These are phyloP conservation scores for Xiphias gladius DNA, from an alignment of 2,113 vertebrate species.

Conservation along the genomic window DNA sequence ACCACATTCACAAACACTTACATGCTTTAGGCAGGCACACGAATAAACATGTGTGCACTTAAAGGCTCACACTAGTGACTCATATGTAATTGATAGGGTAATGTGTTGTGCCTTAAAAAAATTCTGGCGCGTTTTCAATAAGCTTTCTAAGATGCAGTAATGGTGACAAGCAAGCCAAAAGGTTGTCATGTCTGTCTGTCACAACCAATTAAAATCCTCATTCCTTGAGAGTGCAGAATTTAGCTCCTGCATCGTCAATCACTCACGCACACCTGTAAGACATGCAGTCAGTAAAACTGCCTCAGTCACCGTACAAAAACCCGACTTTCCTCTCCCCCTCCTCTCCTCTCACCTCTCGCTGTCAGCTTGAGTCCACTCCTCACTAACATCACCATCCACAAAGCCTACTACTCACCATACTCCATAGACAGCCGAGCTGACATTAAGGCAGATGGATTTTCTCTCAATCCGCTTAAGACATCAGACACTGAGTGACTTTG, in stretches of 20 bases:
- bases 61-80: slow-evolving; percentile 27
- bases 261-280: slow-evolving; percentile 51
- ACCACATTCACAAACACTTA: slow-evolving; percentile 2
- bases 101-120: slow-evolving; percentile 30
- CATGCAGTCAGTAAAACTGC: slow-evolving; percentile 19
- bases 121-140: slow-evolving; percentile 34
- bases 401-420: slow-evolving; percentile 60
- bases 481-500: slow-evolving; percentile 79
- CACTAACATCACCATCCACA: slow-evolving; percentile 66
- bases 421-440: slow-evolving; percentile 75
- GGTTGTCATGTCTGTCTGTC: slow-evolving; percentile 61
- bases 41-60: slow-evolving; percentile 23
- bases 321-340: slow-evolving; percentile 4
- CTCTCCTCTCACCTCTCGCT: slow-evolving; percentile 53
- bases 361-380: slow-evolving; percentile 71
- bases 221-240: slow-evolving; percentile 47
- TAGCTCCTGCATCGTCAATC: slow-evolving; percentile 36
- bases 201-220: slow-evolving; percentile 61
- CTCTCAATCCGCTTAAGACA: slow-evolving; percentile 86
- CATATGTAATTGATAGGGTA: slow-evolving; percentile 15
- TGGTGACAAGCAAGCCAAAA: slow-evolving; percentile 59
- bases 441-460: slow-evolving; percentile 85
- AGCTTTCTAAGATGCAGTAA: slow-evolving; percentile 51
- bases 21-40: not conserved
- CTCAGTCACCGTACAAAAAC: slow-evolving; percentile 37